Percentiles rank a stretch among this genome's conserved stretches.
Evolutionary conservation across 1,140 invertebrate species (phyloP).

Genomic region (Dolichoris vasculosae): DNA sequence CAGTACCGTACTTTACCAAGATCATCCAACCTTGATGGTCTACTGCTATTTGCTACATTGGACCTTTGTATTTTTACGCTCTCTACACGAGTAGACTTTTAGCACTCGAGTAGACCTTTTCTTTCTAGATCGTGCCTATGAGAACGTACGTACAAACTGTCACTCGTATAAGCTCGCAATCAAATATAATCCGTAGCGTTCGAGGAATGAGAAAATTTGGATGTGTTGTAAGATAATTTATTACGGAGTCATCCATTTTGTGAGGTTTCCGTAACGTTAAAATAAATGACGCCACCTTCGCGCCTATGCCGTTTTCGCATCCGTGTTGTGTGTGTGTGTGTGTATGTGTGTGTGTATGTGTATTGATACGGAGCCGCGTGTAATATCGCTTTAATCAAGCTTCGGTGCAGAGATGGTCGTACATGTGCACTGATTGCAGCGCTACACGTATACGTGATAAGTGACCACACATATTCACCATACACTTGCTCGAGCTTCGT

Average conservation of each 20-base stretch:
- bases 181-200: neutral
- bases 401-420: neutral
- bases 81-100: neutral
- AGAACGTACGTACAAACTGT: too few species aligned
- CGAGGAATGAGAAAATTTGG: slow-evolving; percentile 2
- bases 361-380: neutral
- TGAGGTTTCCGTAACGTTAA: neutral
- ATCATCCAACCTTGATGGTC: neutral
- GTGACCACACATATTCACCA: neutral
- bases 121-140: neutral
- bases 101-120: neutral
- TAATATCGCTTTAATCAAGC: slow-evolving; percentile 38
- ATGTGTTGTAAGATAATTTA: neutral
- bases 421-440: slow-evolving; percentile 15
- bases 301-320: neutral
- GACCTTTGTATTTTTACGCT: neutral
- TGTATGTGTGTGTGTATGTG: neutral
- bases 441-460: neutral
- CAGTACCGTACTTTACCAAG: neutral
- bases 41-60: slow-evolving; percentile 2
- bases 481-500: neutral
- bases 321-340: neutral
- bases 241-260: neutral
- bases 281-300: neutral
- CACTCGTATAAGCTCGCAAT: neutral